phyloP scores from a whole-genome alignment of 2,888 invertebrate species.

The Cheilosia soror region DNA sequence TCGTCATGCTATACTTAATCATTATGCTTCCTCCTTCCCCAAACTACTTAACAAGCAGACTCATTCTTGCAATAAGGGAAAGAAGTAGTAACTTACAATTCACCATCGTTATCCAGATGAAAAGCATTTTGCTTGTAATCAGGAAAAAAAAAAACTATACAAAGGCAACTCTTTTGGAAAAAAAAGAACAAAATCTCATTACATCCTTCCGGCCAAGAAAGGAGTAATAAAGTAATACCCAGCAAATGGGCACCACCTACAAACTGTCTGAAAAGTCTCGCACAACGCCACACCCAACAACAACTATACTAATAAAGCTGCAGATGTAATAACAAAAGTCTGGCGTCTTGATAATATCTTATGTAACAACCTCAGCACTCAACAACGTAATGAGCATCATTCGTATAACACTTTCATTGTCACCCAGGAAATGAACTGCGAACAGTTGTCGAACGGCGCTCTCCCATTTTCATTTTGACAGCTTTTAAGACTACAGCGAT shows the following conservation, averaged over 20 bases:
- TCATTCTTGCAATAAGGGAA: too few species aligned
- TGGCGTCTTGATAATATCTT: not conserved
- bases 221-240: conserved; percentile 12
- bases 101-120: too few species aligned
- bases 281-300: not conserved
- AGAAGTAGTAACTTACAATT: too few species aligned
- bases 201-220: not conserved
- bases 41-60: too few species aligned
- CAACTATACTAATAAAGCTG: not conserved
- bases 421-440: not conserved
- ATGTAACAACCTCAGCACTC: not conserved
- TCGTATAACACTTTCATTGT: not conserved
- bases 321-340: not conserved
- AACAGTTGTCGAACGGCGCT: not conserved
- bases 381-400: too few species aligned
- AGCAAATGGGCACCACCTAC: not conserved
- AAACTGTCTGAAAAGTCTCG: too few species aligned
- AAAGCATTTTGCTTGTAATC: not conserved
- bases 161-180: conserved; percentile 1
- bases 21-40: too few species aligned
- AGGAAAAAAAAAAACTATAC: not conserved
- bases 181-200: not conserved
- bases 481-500: not conserved
- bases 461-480: not conserved
- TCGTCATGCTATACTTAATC: too few species aligned